phyloP scores from a whole-genome alignment of 2,888 invertebrate species.

The Perizoma affinitatum region DNA sequence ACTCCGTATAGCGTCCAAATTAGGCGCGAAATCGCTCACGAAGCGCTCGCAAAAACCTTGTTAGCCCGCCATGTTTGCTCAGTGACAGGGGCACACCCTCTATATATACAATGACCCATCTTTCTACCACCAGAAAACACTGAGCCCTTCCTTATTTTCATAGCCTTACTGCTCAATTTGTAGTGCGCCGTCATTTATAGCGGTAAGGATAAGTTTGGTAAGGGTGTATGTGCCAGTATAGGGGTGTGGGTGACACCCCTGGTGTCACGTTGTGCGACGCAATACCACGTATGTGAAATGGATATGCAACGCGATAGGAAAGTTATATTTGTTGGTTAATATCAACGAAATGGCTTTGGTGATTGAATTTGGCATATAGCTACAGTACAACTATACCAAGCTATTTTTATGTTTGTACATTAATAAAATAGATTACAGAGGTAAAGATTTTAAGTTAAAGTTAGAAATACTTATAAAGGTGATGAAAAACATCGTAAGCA shows the following conservation, averaged over 20 bases:
- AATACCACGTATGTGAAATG: slow-evolving; percentile 76
- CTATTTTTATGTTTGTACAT: too few species aligned
- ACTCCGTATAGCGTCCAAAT: slow-evolving; percentile 66
- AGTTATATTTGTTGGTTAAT: slow-evolving; percentile 58
- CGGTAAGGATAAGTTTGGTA: slow-evolving; percentile 52
- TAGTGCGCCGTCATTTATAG: slow-evolving; percentile 18
- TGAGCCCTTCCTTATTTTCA: slow-evolving; percentile 34
- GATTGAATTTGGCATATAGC: neutral
- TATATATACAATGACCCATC: slow-evolving; percentile 74
- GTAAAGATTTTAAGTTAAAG: too few species aligned
- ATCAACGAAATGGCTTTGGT: slow-evolving; percentile 1
- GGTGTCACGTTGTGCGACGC: slow-evolving; percentile 75
- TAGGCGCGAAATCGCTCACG: slow-evolving; percentile 82
- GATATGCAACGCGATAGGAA: slow-evolving; percentile 77
- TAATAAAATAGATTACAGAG: too few species aligned
- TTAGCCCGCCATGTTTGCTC: slow-evolving; percentile 82
- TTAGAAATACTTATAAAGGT: too few species aligned
- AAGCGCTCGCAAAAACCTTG: slow-evolving; percentile 77
- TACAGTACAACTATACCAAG: neutral
- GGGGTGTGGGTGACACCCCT: slow-evolving; percentile 78
- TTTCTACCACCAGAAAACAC: slow-evolving; percentile 25
- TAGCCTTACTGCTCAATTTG: slow-evolving; percentile 42
- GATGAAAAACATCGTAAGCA: too few species aligned
- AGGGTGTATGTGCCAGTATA: slow-evolving; percentile 67
- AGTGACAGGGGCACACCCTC: slow-evolving; percentile 81